Conservation (phyloP, 2,888 invertebrate species). For the Calameuta pallipes region DNA sequence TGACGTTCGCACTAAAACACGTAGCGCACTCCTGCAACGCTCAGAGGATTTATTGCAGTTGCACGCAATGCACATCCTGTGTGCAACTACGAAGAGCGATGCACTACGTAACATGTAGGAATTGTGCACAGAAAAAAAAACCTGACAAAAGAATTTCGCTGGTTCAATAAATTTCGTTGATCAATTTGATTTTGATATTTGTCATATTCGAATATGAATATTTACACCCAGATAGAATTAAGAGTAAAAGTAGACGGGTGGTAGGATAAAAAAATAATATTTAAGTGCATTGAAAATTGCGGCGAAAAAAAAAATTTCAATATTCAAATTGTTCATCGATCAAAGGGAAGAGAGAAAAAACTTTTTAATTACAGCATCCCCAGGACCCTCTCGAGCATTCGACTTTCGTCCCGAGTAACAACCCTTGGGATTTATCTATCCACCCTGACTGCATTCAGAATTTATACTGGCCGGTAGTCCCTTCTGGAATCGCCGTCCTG, state of each 20-base stretch:
- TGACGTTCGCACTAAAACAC: not conserved
- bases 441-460: not conserved
- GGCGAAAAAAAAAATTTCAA: not conserved
- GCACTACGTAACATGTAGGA: not conserved
- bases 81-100: not conserved
- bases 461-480: not conserved
- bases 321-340: not conserved
- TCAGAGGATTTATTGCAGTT: not conserved
- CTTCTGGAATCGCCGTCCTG: not conserved
- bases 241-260: no score
- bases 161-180: not conserved
- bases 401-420: not conserved
- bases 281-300: not conserved
- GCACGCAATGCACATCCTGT: not conserved
- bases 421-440: not conserved
- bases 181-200: not conserved
- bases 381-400: not conserved
- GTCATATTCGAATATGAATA: not conserved
- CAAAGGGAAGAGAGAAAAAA: not conserved
- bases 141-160: not conserved
- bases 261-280: not conserved
- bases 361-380: not conserved
- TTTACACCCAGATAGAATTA: no score
- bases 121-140: not conserved
- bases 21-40: not conserved